phyloP scores from a whole-genome alignment of 2,113 vertebrate genomes.

The Motacilla alba region DNA sequence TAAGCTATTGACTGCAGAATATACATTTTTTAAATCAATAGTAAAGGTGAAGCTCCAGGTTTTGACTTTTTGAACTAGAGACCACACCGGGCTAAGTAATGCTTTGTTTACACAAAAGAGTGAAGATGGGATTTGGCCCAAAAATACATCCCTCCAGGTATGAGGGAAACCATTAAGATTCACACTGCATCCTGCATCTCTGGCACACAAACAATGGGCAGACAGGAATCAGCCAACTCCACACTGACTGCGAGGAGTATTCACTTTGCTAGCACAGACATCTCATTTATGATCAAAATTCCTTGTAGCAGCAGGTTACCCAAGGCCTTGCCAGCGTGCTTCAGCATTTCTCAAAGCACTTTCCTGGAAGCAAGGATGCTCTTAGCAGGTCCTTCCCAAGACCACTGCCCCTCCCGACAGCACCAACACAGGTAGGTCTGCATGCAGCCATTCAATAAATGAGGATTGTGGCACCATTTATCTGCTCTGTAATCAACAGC shows the following conservation, averaged over 20 bases:
- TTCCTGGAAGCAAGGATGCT: neutral
- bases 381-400: neutral
- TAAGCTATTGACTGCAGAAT: conserved; percentile 6
- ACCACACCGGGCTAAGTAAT: neutral
- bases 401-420: fast-evolving
- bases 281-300: neutral
- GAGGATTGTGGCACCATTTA: neutral
- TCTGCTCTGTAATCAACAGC: neutral
- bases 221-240: neutral
- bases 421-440: neutral
- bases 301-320: neutral
- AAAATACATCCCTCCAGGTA: neutral
- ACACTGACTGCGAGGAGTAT: neutral
- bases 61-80: neutral
- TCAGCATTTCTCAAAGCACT: neutral
- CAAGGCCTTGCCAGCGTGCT: neutral
- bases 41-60: neutral
- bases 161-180: neutral
- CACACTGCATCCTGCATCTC: neutral
- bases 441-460: neutral
- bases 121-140: neutral
- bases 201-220: neutral
- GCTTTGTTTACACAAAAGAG: neutral
- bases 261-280: neutral
- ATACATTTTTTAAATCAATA: neutral